These are phyloP conservation scores for Ifrita kowaldi DNA, from an alignment of 2,113 vertebrate species.

Conservation along the genomic window DNA sequence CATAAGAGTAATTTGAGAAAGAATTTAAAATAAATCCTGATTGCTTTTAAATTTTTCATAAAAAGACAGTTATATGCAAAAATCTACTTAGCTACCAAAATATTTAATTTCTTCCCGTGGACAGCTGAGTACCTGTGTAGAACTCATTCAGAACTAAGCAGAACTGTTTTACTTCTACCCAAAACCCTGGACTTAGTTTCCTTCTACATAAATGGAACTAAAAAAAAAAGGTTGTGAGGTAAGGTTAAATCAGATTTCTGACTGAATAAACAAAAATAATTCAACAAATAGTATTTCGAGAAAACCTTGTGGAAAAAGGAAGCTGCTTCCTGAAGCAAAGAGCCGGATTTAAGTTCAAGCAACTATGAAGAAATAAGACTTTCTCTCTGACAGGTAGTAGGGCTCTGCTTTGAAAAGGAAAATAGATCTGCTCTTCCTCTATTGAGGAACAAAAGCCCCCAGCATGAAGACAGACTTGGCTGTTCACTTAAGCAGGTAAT, in stretches of 20 bases:
- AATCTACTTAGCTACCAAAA: background rate
- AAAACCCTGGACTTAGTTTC: background rate
- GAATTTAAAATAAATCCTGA: background rate
- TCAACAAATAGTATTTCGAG: background rate
- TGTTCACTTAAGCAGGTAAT: background rate
- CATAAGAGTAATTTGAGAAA: background rate
- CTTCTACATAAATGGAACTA: background rate
- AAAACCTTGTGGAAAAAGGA: background rate
- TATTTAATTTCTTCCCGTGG: background rate
- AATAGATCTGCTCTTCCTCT: background rate
- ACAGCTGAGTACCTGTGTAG: background rate
- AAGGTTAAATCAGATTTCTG: background rate
- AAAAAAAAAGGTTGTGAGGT: background rate
- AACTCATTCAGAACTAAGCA: background rate
- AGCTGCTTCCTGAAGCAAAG: background rate
- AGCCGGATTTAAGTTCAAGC: background rate
- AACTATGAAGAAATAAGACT: background rate
- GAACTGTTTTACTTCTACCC: background rate
- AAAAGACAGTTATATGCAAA: background rate
- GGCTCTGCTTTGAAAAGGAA: background rate
- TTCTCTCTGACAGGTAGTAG: background rate
- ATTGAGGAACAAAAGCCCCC: background rate
- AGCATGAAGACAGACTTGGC: rapidly evolving
- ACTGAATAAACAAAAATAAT: background rate
- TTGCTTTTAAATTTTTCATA: background rate